Conservation (phyloP, 1,140 invertebrate species). For the Drosophila subpulchrella region DNA sequence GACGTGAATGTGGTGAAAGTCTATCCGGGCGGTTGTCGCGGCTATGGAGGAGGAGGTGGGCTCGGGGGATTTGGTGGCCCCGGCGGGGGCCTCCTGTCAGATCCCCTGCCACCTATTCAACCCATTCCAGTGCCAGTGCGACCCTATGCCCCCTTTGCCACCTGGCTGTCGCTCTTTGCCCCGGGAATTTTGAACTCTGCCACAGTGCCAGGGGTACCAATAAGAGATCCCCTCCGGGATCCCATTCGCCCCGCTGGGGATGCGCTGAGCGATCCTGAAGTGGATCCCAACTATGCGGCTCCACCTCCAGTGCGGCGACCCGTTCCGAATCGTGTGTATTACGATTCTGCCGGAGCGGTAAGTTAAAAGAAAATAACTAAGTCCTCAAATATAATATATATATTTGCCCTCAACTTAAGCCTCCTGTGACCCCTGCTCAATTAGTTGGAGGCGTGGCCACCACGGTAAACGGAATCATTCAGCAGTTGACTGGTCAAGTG, state of each 20-base stretch:
- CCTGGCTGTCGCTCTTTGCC: constrained; percentile 73
- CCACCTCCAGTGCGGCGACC: constrained; percentile 62
- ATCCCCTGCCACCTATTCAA: constrained; percentile 52
- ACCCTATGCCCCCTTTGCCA: constrained; percentile 67
- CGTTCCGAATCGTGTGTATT: constrained; percentile 75
- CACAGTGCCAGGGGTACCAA: constrained; percentile 42
- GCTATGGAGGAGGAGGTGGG: constrained; percentile 57
- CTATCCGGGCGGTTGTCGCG: constrained; percentile 55
- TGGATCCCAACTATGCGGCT: constrained; percentile 68
- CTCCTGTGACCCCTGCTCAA: constrained; percentile 74
- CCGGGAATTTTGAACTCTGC: constrained; percentile 70
- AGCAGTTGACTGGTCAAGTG: constrained; percentile 78
- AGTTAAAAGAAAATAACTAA: constrained; percentile 17
- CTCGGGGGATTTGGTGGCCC: constrained; percentile 29
- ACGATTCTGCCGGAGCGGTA: constrained; percentile 78
- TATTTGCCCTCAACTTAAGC: constrained; percentile 23
- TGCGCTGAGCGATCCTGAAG: constrained; percentile 71
- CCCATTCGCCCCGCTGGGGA: constrained; percentile 48
- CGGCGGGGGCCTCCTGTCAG: constrained; percentile 60
- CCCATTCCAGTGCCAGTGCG: constrained; percentile 61
- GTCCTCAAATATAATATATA: too few relatives aligned
- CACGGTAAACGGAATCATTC: constrained; percentile 79
- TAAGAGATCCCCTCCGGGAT: constrained; percentile 42
- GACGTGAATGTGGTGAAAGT: constrained; percentile 81
- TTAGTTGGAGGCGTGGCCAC: constrained; percentile 73